Evolutionary conservation across 2,888 invertebrate genomes (phyloP).

Genomic region (Dioctria rufipes): DNA sequence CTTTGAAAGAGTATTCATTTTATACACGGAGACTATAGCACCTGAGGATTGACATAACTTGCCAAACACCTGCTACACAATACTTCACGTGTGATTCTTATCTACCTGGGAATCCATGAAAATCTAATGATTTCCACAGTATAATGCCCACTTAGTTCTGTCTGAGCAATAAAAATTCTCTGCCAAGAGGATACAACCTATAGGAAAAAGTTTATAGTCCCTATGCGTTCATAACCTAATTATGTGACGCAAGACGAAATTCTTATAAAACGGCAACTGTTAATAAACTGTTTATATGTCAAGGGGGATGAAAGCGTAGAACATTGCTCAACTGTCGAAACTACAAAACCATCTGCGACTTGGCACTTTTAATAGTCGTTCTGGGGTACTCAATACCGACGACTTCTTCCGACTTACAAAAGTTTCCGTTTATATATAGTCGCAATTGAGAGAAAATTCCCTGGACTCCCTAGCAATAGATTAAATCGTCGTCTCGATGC

Average conservation of each 20-base stretch:
- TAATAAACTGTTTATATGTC: slow-evolving; percentile 55
- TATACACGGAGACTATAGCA: not conserved
- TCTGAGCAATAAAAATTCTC: not conserved
- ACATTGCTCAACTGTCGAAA: not conserved
- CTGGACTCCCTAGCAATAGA: slow-evolving; percentile 21
- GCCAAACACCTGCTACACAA: too few relatives aligned
- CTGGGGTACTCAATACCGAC: slow-evolving; percentile 37
- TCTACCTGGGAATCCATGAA: too few relatives aligned
- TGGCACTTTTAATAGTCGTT: slow-evolving; percentile 54
- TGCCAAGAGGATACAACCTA: slow-evolving; percentile 1
- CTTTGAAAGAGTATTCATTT: slow-evolving; percentile 12
- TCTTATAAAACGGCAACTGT: slow-evolving; percentile 1
- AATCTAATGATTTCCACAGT: too few relatives aligned
- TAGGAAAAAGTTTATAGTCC: slow-evolving; percentile 17
- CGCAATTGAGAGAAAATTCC: slow-evolving; percentile 19
- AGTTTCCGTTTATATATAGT: slow-evolving; percentile 8
- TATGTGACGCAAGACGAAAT: slow-evolving; percentile 23
- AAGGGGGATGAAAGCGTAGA: not conserved
- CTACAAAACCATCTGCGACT: slow-evolving; percentile 18
- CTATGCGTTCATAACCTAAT: slow-evolving; percentile 20
- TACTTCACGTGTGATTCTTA: too few relatives aligned
- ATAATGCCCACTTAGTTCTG: not conserved
- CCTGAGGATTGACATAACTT: too few relatives aligned
- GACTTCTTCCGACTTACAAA: slow-evolving; percentile 26
- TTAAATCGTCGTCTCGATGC: slow-evolving; percentile 48